Evolutionary conservation across 1,140 invertebrate species (phyloP), one percentile per base, ranked within the genome.

Genomic region (Plectrocnemia conspersa): DNA sequence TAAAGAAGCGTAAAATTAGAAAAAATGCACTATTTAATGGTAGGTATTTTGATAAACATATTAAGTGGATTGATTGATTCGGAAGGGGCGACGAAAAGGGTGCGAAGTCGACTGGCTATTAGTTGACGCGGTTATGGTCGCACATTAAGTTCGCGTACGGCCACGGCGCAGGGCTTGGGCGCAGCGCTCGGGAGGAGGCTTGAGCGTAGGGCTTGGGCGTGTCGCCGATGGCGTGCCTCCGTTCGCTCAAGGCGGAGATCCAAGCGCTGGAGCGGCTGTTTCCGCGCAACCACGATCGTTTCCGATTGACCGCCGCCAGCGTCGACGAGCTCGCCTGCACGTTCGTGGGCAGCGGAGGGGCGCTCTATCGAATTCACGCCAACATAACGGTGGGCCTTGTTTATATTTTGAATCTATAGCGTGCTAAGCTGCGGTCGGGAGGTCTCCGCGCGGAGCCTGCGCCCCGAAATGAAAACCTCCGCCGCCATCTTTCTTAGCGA

Each of bases 241-340:
- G 93, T 75, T 93, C 89, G 64, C 81, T 98, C 65, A 97, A 97
- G 79, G 88, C 94, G 80, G 95, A 98, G 84, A 97, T 98, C 73
- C 89, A 91, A 80, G 89, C 91, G 71, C 81, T 98, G 75, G 92
- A 97, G 79, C 84, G 86, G 72, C 84, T 91, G 67, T 98, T 98
- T 79, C 86, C 91, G 47, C 94, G 92, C 81, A 87, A 84, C 72
- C 93, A 98, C 83, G 91, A 96, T 75, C 82, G 93, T 69, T 98
- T 98, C 86, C 92, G 94, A 81, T 91, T 96, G 76, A 84, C 94
- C 74, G 88, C 91, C 68, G 94, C 95, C 65, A 95, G 92, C 82
- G 92, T 98, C 65, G 95, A 99, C 77, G 96, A 99, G 79, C 80
- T 99, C 64, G 90, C 89, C 67, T 98, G 93, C 82, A 86, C 89